Conservation (phyloP, 2,888 invertebrate species). For the Limnephilus auricula region DNA sequence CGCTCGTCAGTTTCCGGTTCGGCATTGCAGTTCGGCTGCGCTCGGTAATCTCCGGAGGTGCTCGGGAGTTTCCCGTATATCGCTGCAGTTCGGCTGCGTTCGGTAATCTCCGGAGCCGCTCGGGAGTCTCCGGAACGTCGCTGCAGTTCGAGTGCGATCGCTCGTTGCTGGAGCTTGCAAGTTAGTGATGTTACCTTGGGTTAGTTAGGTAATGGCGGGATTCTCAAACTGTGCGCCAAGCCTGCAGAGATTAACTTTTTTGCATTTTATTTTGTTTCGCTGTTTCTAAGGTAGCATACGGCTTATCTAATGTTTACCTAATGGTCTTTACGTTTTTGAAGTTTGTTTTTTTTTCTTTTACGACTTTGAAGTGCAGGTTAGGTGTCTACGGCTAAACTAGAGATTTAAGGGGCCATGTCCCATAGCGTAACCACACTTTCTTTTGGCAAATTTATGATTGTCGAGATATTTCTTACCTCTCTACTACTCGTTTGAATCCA, state of each 20-base stretch:
- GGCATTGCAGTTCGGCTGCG: constrained; percentile 15
- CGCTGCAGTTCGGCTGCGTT: constrained; percentile 4
- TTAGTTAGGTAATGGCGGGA: not conserved
- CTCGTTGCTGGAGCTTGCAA: constrained; percentile 18
- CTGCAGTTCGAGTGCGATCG: not conserved
- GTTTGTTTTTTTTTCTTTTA: too few relatives aligned
- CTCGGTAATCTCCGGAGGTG: constrained; percentile 8
- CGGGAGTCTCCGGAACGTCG: not conserved
- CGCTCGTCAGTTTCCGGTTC: not conserved
- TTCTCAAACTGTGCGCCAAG: not conserved
- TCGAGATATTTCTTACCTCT: too few relatives aligned
- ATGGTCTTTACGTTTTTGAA: not conserved
- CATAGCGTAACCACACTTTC: too few relatives aligned
- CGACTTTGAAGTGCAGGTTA: not conserved
- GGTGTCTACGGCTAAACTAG: not conserved
- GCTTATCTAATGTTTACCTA: not conserved
- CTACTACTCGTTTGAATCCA: too few relatives aligned
- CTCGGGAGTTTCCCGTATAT: not conserved
- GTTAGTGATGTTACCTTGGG: not conserved
- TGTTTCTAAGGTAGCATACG: too few relatives aligned
- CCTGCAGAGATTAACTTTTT: not conserved
- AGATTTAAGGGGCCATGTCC: not conserved
- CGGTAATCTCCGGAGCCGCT: not conserved
- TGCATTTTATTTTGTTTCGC: too few relatives aligned
- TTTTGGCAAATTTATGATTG: too few relatives aligned